A percentile compares a stretch with the other conserved stretches of the same genome.
These are phyloP conservation scores for Dolichomitus sp. DNA, from an alignment of 2,888 invertebrate genomes.

Conservation along the genomic window DNA sequence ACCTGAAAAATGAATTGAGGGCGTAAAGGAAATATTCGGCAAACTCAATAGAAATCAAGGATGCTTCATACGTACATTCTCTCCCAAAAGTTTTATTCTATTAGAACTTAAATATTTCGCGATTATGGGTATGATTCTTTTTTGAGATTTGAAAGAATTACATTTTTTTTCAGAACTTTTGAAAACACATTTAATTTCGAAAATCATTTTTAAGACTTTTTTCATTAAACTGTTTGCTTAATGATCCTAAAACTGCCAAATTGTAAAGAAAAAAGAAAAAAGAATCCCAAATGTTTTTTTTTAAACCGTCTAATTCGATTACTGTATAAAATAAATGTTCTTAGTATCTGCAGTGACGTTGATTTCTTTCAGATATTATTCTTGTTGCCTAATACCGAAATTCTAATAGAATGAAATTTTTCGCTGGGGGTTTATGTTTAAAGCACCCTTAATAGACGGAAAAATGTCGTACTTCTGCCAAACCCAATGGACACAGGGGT, in stretches of 20 bases:
- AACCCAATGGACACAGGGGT: constrained; percentile 97
- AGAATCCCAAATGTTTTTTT: neutral
- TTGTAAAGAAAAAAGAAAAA: no score
- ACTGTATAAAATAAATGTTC: no score
- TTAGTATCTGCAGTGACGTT: no score
- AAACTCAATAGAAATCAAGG: neutral
- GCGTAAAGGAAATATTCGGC: neutral
- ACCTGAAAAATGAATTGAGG: constrained; percentile 88
- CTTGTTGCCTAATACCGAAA: no score
- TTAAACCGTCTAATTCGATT: neutral
- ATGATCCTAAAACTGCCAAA: neutral
- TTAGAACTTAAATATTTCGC: no score
- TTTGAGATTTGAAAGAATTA: no score
- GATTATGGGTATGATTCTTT: no score
- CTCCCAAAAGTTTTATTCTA: no score
- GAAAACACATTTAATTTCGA: no score
- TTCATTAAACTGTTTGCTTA: neutral
- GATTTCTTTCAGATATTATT: no score
- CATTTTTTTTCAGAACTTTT: no score
- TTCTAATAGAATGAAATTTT: neutral
- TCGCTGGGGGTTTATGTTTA: neutral
- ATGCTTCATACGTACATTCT: neutral
- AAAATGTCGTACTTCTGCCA: constrained; percentile 88
- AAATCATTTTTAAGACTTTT: no score
- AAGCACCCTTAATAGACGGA: neutral